A percentile compares a stretch with the other conserved stretches of the same genome.
Conservation (phyloP, 2,797 vertebrate species). For the Pelochelys cantorii region DNA sequence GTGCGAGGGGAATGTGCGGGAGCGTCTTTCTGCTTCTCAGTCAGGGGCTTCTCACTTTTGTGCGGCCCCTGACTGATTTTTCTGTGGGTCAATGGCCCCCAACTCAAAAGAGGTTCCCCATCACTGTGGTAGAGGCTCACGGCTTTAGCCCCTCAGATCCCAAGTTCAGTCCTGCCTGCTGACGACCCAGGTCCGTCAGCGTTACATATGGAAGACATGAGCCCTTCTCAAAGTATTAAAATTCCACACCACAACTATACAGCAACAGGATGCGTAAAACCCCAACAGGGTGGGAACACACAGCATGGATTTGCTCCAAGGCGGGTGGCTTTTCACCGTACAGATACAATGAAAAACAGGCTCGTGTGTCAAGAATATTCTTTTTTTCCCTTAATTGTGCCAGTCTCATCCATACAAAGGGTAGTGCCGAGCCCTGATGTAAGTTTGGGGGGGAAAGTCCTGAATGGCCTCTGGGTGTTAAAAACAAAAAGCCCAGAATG, state of each 20-base stretch:
- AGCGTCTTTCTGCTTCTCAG: too few relatives aligned
- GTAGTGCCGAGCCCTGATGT: not conserved
- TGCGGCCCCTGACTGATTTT: too few relatives aligned
- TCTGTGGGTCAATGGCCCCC: too few relatives aligned
- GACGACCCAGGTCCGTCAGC: too few relatives aligned
- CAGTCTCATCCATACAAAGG: not conserved
- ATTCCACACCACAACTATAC: not conserved
- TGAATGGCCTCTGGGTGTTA: not conserved
- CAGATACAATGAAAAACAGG: not conserved
- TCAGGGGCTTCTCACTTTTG: too few relatives aligned
- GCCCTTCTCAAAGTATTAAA: not conserved
- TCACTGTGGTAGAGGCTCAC: too few relatives aligned
- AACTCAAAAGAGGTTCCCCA: too few relatives aligned
- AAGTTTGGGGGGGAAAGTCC: not conserved
- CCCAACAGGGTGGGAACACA: not conserved
- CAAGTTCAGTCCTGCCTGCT: too few relatives aligned
- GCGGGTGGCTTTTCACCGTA: not conserved
- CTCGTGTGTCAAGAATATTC: not conserved
- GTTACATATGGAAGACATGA: not conserved
- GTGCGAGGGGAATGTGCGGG: too few relatives aligned
- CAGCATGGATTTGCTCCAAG: not conserved
- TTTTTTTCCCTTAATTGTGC: not conserved
- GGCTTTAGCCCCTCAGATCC: too few relatives aligned
- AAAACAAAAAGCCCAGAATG: not conserved
- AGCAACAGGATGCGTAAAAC: not conserved